A percentile compares a stretch with the other conserved stretches of the same genome.
Evolutionary conservation across 2,797 vertebrate species (phyloP).

Genomic region (Myoxocephalus aenaeus): DNA sequence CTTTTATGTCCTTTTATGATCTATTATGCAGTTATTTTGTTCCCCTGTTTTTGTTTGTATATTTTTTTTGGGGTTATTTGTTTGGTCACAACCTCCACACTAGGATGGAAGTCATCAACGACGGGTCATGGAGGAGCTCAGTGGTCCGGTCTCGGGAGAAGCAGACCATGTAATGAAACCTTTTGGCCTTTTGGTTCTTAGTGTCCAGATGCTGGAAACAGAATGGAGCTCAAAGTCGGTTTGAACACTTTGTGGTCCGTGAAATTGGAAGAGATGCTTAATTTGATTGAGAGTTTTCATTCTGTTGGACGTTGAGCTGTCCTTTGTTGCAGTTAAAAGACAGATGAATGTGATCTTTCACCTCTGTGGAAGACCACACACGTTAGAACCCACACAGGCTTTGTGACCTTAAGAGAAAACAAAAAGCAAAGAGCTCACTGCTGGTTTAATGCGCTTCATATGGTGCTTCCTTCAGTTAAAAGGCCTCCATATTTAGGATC

Average conservation of each 20-base stretch:
- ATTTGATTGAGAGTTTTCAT: slow-evolving; percentile 23
- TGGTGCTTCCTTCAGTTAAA: slow-evolving; percentile 10
- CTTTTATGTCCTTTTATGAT: no score
- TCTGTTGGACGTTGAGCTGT: neutral
- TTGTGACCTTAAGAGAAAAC: slow-evolving; percentile 15
- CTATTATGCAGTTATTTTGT: no score
- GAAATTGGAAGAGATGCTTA: slow-evolving; percentile 23
- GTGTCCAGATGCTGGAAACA: slow-evolving; percentile 30
- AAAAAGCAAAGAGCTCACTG: slow-evolving; percentile 4
- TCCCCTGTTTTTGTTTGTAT: no score
- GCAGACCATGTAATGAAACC: slow-evolving; percentile 51
- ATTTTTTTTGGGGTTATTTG: no score
- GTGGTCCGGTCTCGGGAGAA: slow-evolving; percentile 19
- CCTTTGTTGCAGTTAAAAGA: slow-evolving; percentile 17
- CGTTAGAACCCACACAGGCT: slow-evolving; percentile 15
- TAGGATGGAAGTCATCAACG: slow-evolving; percentile 44
- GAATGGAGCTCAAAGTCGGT: neutral
- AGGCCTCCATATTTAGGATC: slow-evolving; percentile 3
- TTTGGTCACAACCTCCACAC: slow-evolving; percentile 23
- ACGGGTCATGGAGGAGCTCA: slow-evolving; percentile 40
- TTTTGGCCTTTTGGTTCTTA: slow-evolving; percentile 20
- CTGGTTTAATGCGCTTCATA: neutral
- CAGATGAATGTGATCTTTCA: slow-evolving; percentile 23
- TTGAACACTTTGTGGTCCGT: slow-evolving; percentile 3
- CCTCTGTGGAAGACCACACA: slow-evolving; percentile 18